phyloP scores from a whole-genome alignment of 2,113 vertebrate species.

The Datnioides undecimradiatus region DNA sequence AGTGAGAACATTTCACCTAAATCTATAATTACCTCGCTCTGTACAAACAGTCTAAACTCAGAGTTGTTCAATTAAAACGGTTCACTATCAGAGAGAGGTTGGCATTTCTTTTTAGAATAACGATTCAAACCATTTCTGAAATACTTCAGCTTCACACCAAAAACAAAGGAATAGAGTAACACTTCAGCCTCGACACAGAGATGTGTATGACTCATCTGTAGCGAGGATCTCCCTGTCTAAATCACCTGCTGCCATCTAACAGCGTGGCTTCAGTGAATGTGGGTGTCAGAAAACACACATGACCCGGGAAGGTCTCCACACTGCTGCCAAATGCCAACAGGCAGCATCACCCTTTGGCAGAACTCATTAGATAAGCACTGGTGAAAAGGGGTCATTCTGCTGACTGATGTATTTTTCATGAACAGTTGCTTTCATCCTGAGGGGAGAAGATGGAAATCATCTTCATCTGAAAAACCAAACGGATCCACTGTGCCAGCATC shows the following conservation, averaged over 20 bases:
- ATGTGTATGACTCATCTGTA: no score
- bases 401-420: constrained; percentile 49
- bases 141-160: background rate
- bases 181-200: background rate
- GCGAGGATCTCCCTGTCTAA: background rate
- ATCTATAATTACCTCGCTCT: no score
- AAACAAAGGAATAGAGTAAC: background rate
- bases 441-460: background rate
- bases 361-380: background rate
- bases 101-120: no score
- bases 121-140: no score
- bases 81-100: no score
- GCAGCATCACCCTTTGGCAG: constrained; percentile 14
- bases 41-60: no score
- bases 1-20: no score
- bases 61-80: no score
- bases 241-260: background rate
- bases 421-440: background rate
- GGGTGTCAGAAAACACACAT: background rate
- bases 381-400: constrained; percentile 43
- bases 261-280: background rate
- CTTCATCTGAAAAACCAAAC: background rate
- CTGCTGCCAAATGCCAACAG: constrained; percentile 18
- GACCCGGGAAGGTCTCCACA: background rate
- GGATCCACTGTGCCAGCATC: background rate